Base-by-base conservation (phyloP, 1,140 invertebrate genomes). In the Plectus sambesii region DNA sequence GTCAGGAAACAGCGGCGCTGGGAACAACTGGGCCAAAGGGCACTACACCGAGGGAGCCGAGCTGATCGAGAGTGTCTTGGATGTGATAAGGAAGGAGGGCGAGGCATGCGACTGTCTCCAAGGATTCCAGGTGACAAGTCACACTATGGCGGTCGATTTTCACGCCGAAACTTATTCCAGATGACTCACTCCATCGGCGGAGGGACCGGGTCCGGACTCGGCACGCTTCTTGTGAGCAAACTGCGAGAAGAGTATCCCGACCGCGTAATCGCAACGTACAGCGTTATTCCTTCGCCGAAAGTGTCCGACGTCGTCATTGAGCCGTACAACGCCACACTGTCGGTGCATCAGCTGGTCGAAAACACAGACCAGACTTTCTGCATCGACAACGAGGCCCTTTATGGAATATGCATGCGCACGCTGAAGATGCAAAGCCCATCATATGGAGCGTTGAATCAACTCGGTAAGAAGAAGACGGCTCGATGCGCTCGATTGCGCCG, bases 321-420 rank as follows among this genome's bases (percentile, higher is more conserved):
- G 53, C 72, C 72, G 5, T 73, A 73, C 58, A 73, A 74, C 54
- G 69, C 69, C n/a, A 69, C 69, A 22, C 55, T 73, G 25, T 67
- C 70, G 9, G 63, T 68, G 9, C 70, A 73, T 42, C 69, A 72
- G 37, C 52, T 71, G 15, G 60, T 72, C n/a, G 70, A 72, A 44
- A 68, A 70, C 48, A 69, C 69, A 9, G 70, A 73, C 51, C 66
- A 71, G 49, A 72, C 72, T 17, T 73, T n/a, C n/a, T n/a, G n/a
- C n/a, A n/a, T n/a, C n/a, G n/a, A n/a, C n/a, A n/a, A n/a, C n/a
- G n/a, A n/a, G 58, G 35, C 66, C 61, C 80, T 82, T 53, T n/a
- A n/a, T n/a, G n/a, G n/a, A n/a, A 71, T 70, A 26, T 70, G 69
- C 44, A 42, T 37, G 39, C 36, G 47, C 33, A 30, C 50, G 6